Conservation (phyloP, 2,888 invertebrate genomes). For the Terebella lapidaria region DNA sequence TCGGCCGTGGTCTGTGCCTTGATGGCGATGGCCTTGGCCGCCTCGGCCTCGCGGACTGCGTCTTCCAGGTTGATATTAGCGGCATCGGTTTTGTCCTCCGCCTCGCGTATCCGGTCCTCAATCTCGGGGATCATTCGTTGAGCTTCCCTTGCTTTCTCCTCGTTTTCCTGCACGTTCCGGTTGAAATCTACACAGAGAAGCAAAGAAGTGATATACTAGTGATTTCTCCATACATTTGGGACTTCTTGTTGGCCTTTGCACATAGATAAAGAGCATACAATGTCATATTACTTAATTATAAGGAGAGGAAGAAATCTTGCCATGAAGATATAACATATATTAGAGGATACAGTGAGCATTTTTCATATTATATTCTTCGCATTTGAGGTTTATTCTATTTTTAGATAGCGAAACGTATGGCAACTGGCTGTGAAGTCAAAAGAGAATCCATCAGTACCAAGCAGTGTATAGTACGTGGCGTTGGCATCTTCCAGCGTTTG, state of each 20-base stretch:
- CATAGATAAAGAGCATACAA: neutral
- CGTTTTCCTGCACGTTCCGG: constrained; percentile 78
- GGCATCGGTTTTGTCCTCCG: constrained; percentile 66
- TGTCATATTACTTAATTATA: too few relatives aligned
- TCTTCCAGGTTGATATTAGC: constrained; percentile 69
- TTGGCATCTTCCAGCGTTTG: constrained; percentile 74
- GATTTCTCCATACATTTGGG: too few relatives aligned
- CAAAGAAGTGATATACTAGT: neutral
- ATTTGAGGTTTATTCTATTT: too few relatives aligned
- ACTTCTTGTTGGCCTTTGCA: neutral
- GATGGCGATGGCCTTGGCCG: constrained; percentile 68
- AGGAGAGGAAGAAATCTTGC: too few relatives aligned
- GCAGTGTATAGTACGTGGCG: constrained; percentile 59
- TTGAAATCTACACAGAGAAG: constrained; percentile 65
- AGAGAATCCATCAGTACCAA: too few relatives aligned
- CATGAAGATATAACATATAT: neutral
- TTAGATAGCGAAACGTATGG: too few relatives aligned
- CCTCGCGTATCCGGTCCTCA: constrained; percentile 66
- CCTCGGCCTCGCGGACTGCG: constrained; percentile 73
- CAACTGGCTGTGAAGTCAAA: too few relatives aligned
- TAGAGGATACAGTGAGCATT: too few relatives aligned
- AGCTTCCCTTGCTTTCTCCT: constrained; percentile 74
- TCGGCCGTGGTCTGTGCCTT: constrained; percentile 76
- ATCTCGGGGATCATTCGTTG: constrained; percentile 72
- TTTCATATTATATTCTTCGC: too few relatives aligned